Base-by-base conservation (phyloP, 2,113 vertebrate species). In the Struthidea cinerea region DNA sequence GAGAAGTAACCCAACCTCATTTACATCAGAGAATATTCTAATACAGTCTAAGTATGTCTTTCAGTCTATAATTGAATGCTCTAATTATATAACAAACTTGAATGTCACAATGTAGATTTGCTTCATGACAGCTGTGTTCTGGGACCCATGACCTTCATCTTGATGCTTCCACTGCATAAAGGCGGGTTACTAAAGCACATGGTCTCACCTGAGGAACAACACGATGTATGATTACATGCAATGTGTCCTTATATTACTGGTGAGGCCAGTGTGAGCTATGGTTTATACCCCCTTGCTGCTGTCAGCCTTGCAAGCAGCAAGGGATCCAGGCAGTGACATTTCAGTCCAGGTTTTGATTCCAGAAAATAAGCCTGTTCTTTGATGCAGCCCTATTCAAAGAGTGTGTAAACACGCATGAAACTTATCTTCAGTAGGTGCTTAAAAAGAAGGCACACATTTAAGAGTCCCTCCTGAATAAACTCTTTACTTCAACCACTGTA, bases 31-130 rank as follows among this genome's bases (percentile, higher is more conserved):
- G 60, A 71, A 76, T 71, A 56, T 81, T 92, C 89, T 89, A 75
- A 64, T 15, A 70, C 9, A 9, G 47, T 81, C 63, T 83, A 79
- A 94, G 77, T 76, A 28, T 56, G 68, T 61, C 88, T 92, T 89
- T 82, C 73, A 77, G 60, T 79, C 80, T 87, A 49, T 94, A 94
- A 97, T 71, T 90, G 93, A 96, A 50, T 57, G 52, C 20, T 91
- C 86, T 84, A 86, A 91, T 94, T 94, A 87, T 59, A 17, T 87
- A 94, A 84, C 89, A 94, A 84, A 82, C 76, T 47, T 63, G 52
- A 87, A 91, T 76, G 73, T 75, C 61, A 41, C 59, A 67, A 47
- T 1, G 3, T 59, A 53, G 77, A 47, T 84, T 3, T 56, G 63
- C 86, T 80, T 84, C 21, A 5, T 90, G 71, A 27, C 3, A 6